These are phyloP conservation scores for Rhogogaster chlorosoma DNA, from an alignment of 2,888 invertebrate genomes.

Conservation along the genomic window DNA sequence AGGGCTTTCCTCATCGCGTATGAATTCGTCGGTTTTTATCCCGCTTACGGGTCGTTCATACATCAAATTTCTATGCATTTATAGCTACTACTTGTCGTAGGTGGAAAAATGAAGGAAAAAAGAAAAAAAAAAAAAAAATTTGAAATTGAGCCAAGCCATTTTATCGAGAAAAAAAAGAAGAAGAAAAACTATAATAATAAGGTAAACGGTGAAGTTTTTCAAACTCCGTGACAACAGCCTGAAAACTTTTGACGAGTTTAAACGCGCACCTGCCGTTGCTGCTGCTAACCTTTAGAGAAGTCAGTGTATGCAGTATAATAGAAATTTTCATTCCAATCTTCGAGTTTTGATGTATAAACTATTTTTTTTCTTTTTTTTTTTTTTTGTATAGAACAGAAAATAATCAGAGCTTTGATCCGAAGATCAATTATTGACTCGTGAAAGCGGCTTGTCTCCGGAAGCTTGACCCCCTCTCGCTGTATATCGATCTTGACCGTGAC, in stretches of 20 bases:
- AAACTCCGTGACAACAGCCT: neutral
- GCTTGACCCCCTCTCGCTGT: neutral
- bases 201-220: conserved; percentile 13
- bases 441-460: neutral
- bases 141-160: neutral
- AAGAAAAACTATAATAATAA: neutral
- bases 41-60: neutral
- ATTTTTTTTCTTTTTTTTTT: neutral
- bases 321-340: neutral
- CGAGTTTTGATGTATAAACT: neutral
- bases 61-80: neutral
- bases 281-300: neutral
- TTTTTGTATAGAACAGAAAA: neutral
- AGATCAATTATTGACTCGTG: conserved; percentile 12
- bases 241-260: conserved; percentile 14
- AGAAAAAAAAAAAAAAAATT: neutral
- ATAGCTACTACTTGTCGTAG: neutral
- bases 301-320: neutral
- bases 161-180: neutral
- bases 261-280: neutral
- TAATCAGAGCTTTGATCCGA: neutral
- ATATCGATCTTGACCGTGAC: conserved; percentile 47
- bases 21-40: neutral
- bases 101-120: neutral
- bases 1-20: neutral